phyloP scores from a whole-genome alignment of 2,113 vertebrate species.

The Cathartes aura region DNA sequence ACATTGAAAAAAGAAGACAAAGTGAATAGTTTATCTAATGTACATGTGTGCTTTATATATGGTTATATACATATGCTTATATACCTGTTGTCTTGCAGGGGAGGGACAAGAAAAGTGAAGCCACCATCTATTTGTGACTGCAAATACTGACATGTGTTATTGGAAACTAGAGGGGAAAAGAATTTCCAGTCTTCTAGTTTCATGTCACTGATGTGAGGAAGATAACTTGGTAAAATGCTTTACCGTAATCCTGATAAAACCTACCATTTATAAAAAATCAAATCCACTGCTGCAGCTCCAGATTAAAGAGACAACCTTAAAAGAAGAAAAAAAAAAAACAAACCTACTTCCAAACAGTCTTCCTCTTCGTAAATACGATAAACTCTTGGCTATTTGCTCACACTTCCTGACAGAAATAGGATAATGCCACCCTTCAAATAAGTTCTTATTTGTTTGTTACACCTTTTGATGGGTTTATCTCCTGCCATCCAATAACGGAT shows the following conservation, averaged over 20 bases:
- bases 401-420: constrained; percentile 54
- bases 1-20: neutral
- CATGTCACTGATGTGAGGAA: neutral
- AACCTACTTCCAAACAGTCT: constrained; percentile 24
- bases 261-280: constrained; percentile 52
- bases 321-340: neutral
- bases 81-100: neutral
- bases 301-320: constrained; percentile 63
- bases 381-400: constrained; percentile 49
- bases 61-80: neutral
- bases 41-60: neutral
- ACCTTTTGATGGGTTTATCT: constrained; percentile 69
- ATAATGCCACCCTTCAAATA: constrained; percentile 65
- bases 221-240: constrained; percentile 35
- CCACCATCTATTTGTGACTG: neutral
- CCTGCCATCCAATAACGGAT: constrained; percentile 54
- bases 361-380: constrained; percentile 42
- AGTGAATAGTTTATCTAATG: neutral
- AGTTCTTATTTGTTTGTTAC: constrained; percentile 59
- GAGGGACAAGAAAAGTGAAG: neutral
- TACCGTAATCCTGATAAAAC: constrained; percentile 56
- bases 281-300: constrained; percentile 44
- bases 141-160: neutral
- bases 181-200: neutral
- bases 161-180: neutral